Conservation (phyloP, 1,140 invertebrate genomes). For the Spodoptera litura region DNA sequence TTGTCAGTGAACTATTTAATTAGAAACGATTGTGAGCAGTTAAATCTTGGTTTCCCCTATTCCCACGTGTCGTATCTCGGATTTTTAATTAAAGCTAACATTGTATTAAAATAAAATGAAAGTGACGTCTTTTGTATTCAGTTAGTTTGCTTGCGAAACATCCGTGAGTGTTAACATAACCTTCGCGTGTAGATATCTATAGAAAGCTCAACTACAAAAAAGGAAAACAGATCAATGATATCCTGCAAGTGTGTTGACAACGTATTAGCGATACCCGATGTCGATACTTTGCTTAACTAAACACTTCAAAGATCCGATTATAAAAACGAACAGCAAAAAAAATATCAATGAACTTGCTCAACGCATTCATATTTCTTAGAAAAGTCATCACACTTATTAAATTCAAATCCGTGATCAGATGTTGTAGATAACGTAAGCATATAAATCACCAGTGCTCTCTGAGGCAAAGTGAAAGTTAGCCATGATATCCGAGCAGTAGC, state of each 20-base stretch:
- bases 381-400: conserved; percentile 51
- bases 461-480: conserved; percentile 75
- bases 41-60: conserved; percentile 20
- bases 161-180: conserved; percentile 52
- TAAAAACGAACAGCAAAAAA: conserved; percentile 15
- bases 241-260: neutral
- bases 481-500: conserved; percentile 61
- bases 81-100: conserved; percentile 24
- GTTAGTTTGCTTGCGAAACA: conserved; percentile 56
- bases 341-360: neutral
- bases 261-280: neutral
- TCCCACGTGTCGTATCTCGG: conserved; percentile 20
- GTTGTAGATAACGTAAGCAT: conserved; percentile 73
- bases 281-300: conserved; percentile 7
- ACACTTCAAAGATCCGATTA: conserved; percentile 16
- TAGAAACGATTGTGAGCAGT: neutral
- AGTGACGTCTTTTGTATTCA: conserved; percentile 52
- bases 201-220: conserved; percentile 35
- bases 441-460: conserved; percentile 73
- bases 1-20: too few relatives aligned
- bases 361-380: conserved; percentile 24
- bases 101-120: conserved; percentile 46
- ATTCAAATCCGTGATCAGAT: conserved; percentile 76
- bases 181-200: conserved; percentile 44
- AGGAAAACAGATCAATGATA: conserved; percentile 25